Base-by-base conservation (phyloP, 1,140 invertebrate genomes). In the Pseudoatta argentina region DNA sequence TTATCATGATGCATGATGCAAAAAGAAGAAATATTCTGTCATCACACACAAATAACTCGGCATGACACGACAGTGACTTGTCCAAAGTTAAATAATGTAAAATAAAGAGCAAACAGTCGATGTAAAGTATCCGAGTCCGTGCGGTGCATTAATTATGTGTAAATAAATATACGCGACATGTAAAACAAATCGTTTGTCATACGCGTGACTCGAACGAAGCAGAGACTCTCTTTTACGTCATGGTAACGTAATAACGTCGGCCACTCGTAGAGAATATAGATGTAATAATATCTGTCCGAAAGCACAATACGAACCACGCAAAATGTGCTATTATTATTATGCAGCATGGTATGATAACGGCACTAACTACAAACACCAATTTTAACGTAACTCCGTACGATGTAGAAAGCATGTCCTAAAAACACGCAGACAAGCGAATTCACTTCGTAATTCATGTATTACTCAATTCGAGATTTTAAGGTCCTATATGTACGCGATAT, bases 321-420 rank as follows among this genome's bases (percentile, higher is more conserved):
- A 83, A 83, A 83, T 73, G 69, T 12, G 79, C 79, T 75, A 83
- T 83, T 83, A 83, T 83, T 83, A 83, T 75, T 83, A 75, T 83
- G 79, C 79, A 83, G 34, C 39, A 14, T 57, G 48, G 18, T 61
- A 61, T 83, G 79, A 67, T 30, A 61, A 48, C 69, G 55, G 79
- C 39, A 83, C 55, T 83, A 83, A 75, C 79, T 83, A 75, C 79
- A 75, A 83, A 83, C 79, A 83, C 69, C 55, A 75, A 75, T 83
- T 83, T 83, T 61, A 75, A 18, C 39, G 14, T 83, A 83, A 73
- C 39, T 61, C 24, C 57, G 53, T 18, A 44, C 30, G 48, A 69
- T 18, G n/a, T 39, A 57, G 64, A 57, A 27, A 81, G 51, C 21
- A 6, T 24, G 24, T 18, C 18, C 39, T 83, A 61, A 75, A 83